phyloP scores from a whole-genome alignment of 2,888 invertebrate species.

The Liodrosophila aerea region DNA sequence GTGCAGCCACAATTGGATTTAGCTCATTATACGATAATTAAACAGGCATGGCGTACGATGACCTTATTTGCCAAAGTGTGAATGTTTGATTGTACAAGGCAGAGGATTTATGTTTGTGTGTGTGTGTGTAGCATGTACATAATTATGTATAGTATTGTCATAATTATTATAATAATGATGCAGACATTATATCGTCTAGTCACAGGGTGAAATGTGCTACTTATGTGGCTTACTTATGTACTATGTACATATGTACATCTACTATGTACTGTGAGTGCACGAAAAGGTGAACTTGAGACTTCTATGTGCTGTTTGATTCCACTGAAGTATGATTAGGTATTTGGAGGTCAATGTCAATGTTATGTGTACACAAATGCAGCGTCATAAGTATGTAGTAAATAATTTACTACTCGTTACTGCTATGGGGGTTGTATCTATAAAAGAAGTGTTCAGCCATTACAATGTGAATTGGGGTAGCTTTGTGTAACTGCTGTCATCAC shows the following conservation, averaged over 20 bases:
- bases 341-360: constrained; percentile 50
- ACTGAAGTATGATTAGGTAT: constrained; percentile 22
- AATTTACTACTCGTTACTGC: too few relatives aligned
- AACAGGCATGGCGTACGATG: constrained; percentile 64
- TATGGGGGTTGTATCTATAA: too few relatives aligned
- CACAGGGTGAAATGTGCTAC: constrained; percentile 41
- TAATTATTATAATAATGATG: constrained; percentile 59
- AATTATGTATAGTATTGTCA: constrained; percentile 37
- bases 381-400: not conserved
- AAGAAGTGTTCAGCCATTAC: too few relatives aligned
- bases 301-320: constrained; percentile 45
- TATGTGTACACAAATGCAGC: not conserved
- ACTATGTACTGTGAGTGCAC: not conserved
- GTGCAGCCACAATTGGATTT: constrained; percentile 42
- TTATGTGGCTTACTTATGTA: constrained; percentile 5
- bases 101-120: constrained; percentile 3
- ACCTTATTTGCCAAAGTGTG: constrained; percentile 61
- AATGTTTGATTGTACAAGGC: not conserved
- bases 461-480: too few relatives aligned
- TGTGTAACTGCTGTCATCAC: too few relatives aligned
- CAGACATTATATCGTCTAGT: constrained; percentile 66
- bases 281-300: constrained; percentile 16
- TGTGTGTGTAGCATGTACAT: constrained; percentile 16
- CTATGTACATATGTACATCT: constrained; percentile 24
- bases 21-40: constrained; percentile 71